Evolutionary conservation across 1,140 invertebrate species (phyloP).

Genomic region (Drosophila lacteicornis): DNA sequence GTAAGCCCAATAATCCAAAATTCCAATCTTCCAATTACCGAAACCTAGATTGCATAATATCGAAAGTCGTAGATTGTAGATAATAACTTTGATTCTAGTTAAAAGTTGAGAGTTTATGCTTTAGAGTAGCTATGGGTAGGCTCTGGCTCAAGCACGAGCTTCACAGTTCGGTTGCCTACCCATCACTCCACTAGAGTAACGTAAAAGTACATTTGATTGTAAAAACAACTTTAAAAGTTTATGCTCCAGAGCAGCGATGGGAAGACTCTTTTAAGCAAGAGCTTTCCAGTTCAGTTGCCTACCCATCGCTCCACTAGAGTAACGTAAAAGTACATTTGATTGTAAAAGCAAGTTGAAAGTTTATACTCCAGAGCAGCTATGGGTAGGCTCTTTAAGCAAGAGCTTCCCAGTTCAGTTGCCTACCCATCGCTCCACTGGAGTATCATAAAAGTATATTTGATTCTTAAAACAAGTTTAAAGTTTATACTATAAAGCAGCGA

Average conservation of each 20-base stretch:
- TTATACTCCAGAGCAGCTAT: not conserved
- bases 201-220: not conserved
- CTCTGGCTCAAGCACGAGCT: not conserved
- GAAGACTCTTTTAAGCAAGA: too few species aligned
- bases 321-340: not conserved
- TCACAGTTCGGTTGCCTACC: not conserved
- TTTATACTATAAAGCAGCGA: too few species aligned
- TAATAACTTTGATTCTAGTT: not conserved
- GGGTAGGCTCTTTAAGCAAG: not conserved
- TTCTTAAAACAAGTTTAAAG: not conserved
- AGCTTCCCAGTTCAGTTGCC: not conserved
- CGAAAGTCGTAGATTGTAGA: slow-evolving; percentile 32
- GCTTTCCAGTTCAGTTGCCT: not conserved
- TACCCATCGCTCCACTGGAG: not conserved
- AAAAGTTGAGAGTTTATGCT: not conserved
- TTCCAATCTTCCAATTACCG: slow-evolving; percentile 51
- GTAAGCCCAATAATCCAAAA: slow-evolving; percentile 72
- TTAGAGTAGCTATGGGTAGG: not conserved
- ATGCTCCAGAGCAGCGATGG: too few species aligned
- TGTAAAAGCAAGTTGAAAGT: not conserved
- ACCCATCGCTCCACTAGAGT: not conserved
- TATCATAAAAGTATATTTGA: not conserved
- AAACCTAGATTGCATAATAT: slow-evolving; percentile 51
- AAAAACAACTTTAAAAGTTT: not conserved
- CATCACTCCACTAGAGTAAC: not conserved